Evolutionary conservation across 1,140 invertebrate genomes (phyloP).

Genomic region (Trichoplusia ni): DNA sequence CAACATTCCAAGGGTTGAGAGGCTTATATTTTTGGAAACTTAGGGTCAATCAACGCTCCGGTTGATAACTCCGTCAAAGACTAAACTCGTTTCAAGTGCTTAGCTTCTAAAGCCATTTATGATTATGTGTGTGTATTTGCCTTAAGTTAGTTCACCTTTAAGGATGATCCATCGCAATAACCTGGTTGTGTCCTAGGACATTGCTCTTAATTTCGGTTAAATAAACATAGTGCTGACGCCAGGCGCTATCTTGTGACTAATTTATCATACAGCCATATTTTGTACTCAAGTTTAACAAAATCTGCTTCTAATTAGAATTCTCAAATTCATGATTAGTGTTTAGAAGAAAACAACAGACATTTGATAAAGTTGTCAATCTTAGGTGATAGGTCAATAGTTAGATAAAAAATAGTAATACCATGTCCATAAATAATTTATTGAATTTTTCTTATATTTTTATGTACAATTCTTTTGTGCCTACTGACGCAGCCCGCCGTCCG

Average conservation of each 20-base stretch:
- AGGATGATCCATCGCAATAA: conserved; percentile 36
- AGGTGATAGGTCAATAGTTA: conserved; percentile 40
- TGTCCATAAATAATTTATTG: conserved; percentile 42
- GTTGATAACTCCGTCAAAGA: neutral
- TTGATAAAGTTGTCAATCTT: neutral
- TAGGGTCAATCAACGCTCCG: conserved; percentile 47
- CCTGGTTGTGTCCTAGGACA: conserved; percentile 49
- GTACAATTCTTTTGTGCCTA: conserved; percentile 73
- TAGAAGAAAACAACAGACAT: conserved; percentile 1
- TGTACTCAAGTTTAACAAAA: neutral
- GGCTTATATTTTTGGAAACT: conserved; percentile 64
- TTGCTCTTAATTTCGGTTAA: conserved; percentile 70
- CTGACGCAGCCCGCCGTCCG: conserved; percentile 76
- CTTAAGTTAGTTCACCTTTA: neutral
- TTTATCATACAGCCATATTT: neutral
- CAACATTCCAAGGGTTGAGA: conserved; percentile 67
- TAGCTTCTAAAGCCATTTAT: neutral
- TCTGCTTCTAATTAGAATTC: neutral
- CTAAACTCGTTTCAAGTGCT: neutral
- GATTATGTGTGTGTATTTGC: no score
- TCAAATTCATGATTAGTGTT: neutral
- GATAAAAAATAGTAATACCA: conserved; percentile 42
- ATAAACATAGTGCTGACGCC: conserved; percentile 48
- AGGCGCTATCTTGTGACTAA: conserved; percentile 42
- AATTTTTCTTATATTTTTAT: conserved; percentile 49